Evolutionary conservation across 2,888 invertebrate genomes (phyloP).

Genomic region (Andricus quercusramuli): DNA sequence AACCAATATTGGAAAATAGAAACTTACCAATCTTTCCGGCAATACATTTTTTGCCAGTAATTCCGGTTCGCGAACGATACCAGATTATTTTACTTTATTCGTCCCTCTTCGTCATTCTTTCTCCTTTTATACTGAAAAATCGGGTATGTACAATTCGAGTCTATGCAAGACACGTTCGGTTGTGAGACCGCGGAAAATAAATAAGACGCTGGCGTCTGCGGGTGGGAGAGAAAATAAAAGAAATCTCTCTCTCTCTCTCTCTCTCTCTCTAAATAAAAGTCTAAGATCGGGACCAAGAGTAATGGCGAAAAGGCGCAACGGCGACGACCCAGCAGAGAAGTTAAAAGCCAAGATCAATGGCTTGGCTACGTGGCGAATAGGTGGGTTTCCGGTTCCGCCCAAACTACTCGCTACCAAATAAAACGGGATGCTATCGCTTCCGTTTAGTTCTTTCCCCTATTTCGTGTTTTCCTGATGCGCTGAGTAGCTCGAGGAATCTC

Average conservation of each 20-base stretch:
- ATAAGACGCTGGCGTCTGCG: constrained; percentile 47
- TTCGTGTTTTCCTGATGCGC: not conserved
- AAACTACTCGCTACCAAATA: constrained; percentile 35
- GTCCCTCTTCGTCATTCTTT: constrained; percentile 1
- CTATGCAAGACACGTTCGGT: constrained; percentile 53
- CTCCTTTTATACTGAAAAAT: constrained; percentile 24
- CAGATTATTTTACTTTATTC: constrained; percentile 9
- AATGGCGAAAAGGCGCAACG: constrained; percentile 45
- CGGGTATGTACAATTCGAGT: constrained; percentile 32
- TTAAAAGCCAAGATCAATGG: constrained; percentile 56
- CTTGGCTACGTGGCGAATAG: constrained; percentile 37
- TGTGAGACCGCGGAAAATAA: constrained; percentile 50
- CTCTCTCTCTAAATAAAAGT: constrained; percentile 26
- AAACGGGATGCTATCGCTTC: constrained; percentile 15
- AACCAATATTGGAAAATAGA: not conserved
- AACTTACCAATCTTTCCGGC: not conserved
- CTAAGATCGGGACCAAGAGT: constrained; percentile 37
- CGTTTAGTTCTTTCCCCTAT: constrained; percentile 27
- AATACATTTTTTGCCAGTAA: not conserved
- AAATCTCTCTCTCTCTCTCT: constrained; percentile 38
- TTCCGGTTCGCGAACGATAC: not conserved
- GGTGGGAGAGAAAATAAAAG: constrained; percentile 45
- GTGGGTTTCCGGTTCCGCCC: constrained; percentile 28
- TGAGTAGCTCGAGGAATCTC: constrained; percentile 16
- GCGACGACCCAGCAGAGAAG: constrained; percentile 49